A percentile compares a stretch with the other conserved stretches of the same genome.
phyloP scores from a whole-genome alignment of 2,113 vertebrate species.

The Callocephalon fimbriatum region DNA sequence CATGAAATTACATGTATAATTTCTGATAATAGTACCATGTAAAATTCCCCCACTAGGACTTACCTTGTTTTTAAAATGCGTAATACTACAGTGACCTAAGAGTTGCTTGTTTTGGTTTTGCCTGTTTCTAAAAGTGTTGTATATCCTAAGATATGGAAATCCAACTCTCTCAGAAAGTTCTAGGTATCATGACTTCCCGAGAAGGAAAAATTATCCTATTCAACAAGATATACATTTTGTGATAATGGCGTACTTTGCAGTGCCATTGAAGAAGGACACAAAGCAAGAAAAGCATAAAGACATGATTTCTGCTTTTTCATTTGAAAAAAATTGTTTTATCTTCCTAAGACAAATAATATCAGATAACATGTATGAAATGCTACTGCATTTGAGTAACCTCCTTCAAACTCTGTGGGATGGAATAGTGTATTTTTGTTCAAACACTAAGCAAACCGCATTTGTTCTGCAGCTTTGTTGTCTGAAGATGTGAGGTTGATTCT shows the following conservation, averaged over 20 bases:
- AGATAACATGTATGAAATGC: accelerated
- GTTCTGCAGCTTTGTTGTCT: background rate
- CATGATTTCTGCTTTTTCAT: background rate
- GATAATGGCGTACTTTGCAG: background rate
- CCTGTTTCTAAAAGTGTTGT: background rate
- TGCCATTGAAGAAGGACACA: background rate
- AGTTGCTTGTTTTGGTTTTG: background rate
- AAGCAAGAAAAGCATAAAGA: background rate
- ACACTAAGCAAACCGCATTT: accelerated
- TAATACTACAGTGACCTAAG: background rate
- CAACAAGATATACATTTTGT: background rate
- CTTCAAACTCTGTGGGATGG: background rate
- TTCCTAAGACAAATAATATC: background rate
- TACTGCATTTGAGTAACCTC: background rate
- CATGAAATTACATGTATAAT: background rate
- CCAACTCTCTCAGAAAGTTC: background rate
- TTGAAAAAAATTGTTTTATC: background rate
- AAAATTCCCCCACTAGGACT: conserved; percentile 1
- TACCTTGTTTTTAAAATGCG: background rate
- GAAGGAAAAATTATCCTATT: background rate
- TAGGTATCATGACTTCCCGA: background rate
- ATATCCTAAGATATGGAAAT: background rate
- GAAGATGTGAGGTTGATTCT: background rate
- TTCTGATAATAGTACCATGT: background rate
- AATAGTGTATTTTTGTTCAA: background rate